Base-by-base conservation (phyloP, 2,113 vertebrate species). In the Microtus oregoni region DNA sequence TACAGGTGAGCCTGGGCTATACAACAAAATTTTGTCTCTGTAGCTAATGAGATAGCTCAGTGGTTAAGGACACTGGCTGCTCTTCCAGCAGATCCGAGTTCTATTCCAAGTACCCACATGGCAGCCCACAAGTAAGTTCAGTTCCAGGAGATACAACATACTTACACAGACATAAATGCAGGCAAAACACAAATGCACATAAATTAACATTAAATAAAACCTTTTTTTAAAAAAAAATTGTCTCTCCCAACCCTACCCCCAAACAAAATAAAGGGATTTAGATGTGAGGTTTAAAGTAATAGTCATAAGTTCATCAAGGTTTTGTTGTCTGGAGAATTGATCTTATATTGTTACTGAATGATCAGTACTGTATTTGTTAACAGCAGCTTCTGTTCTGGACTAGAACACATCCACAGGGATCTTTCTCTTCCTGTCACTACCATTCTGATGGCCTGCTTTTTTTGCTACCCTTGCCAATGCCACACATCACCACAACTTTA, bases 311-410 rank as follows among this genome's bases (percentile, higher is more conserved):
- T 88, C 26, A 86, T 35, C 67, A 92, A 10, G 14, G 89, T 93
- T 95, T 91, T 90, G 35, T 78, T 68, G 75, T 67, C 26, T 83
- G 72, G n/a, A 61, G 20, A 86, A 90, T 44, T 86, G 52, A 86
- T 93, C 10, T 26, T 67, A 3, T 82, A 44, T 44, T 75, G 75
- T 96, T 91, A 83, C 58, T 94, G 65, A 94, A 26, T 93, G 65
- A 76, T 79, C 10, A 70, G 68, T 94, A 35, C 35, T 90, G 44
- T 41, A 61, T n/a, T 86, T 92, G 22, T 82, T 87, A 35, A 17
- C 19, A 87, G 7, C 22, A 94, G 1, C 30, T 65, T 65, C 65
- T 90, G 0, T 94, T 94, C 75, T 41, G 30, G 20, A 72, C 11
- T 92, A 50, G 63, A 81, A 70, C 10, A 47, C 41, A 67, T 44